These are phyloP conservation scores for Leptestheria dahalacensis DNA, from an alignment of 1,140 invertebrate genomes.

Conservation along the genomic window DNA sequence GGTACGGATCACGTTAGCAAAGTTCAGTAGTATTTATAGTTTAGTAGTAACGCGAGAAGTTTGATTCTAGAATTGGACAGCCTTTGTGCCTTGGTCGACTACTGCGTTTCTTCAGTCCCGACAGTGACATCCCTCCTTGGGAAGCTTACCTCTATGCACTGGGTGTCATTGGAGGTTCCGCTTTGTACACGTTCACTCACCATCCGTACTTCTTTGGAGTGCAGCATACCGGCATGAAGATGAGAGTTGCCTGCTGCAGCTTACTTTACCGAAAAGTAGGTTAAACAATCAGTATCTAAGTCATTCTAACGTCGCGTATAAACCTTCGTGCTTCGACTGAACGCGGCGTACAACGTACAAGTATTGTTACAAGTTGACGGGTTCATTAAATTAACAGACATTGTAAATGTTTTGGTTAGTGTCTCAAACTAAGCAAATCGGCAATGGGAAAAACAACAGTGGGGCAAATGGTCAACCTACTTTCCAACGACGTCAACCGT, in stretches of 20 bases:
- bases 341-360: too few species aligned
- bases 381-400: slow-evolving; percentile 10
- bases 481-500: slow-evolving; percentile 69
- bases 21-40: not conserved
- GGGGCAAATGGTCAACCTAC: slow-evolving; percentile 79
- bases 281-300: not conserved
- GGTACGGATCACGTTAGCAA: slow-evolving; percentile 1
- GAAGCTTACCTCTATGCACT: slow-evolving; percentile 45
- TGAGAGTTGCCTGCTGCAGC: slow-evolving; percentile 36
- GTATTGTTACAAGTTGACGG: not conserved
- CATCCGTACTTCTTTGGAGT: slow-evolving; percentile 66
- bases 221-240: slow-evolving; percentile 33
- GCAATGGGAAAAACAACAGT: slow-evolving; percentile 58
- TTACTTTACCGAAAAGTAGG: slow-evolving; percentile 41
- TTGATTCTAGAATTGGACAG: slow-evolving; percentile 43
- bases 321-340: not conserved
- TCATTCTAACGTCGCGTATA: not conserved
- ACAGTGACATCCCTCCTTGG: slow-evolving; percentile 27
- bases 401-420: slow-evolving; percentile 19
- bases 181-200: slow-evolving; percentile 49
- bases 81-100: slow-evolving; percentile 54
- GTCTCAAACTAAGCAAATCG: slow-evolving; percentile 40
- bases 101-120: slow-evolving; percentile 43
- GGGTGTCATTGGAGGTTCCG: slow-evolving; percentile 49
- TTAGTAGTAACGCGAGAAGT: not conserved